These are phyloP conservation scores for Pristionchus fissidentatus DNA, from an alignment of 2,888 invertebrate genomes.

Conservation along the genomic window DNA sequence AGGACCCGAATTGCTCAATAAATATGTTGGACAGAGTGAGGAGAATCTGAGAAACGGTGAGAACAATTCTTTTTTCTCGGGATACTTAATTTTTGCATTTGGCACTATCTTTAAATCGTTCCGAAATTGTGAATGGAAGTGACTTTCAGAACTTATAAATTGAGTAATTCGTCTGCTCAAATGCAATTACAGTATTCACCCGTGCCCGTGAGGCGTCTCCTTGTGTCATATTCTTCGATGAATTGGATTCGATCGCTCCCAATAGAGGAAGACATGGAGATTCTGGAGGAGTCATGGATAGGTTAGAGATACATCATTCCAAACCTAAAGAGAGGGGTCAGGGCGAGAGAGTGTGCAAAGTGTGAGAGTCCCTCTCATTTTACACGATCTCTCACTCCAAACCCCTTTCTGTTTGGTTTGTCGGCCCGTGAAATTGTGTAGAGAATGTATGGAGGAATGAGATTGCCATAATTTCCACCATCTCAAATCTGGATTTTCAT, in stretches of 20 bases:
- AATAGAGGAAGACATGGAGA: constrained; percentile 93
- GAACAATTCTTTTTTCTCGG: constrained; percentile 18
- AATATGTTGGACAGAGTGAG: constrained; percentile 99
- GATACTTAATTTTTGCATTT: background rate
- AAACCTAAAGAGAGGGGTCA: too few species aligned
- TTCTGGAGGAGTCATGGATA: constrained; percentile 92
- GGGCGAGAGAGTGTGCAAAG: too few species aligned
- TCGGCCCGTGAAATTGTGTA: background rate
- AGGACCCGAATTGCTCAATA: constrained; percentile 94
- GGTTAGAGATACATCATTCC: too few species aligned
- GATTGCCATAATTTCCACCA: background rate
- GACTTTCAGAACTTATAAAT: background rate
- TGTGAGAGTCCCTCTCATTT: too few species aligned
- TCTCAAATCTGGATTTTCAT: background rate
- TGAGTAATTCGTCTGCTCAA: background rate
- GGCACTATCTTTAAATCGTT: background rate
- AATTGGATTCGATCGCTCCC: constrained; percentile 95
- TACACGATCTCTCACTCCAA: too few species aligned
- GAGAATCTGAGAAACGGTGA: constrained; percentile 93
- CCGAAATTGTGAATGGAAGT: background rate
- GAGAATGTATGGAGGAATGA: background rate
- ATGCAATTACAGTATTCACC: constrained; percentile 83
- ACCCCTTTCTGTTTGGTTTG: too few species aligned
- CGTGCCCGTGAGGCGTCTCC: constrained; percentile 90
- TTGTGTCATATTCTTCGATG: constrained; percentile 96